Base-by-base conservation (phyloP, 1,140 invertebrate genomes). In the Anastatus disparis region DNA sequence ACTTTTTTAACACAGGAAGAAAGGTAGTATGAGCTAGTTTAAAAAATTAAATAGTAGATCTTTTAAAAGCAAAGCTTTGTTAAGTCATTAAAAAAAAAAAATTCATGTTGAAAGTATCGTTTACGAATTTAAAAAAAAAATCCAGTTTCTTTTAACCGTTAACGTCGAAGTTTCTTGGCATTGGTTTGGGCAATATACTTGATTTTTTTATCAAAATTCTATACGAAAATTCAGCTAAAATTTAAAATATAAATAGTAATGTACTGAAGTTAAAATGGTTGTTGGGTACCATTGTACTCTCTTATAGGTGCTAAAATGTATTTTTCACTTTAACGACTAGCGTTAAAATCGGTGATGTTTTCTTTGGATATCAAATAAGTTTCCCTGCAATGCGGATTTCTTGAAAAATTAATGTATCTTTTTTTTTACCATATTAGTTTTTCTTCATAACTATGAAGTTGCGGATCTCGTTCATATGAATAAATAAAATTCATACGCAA, bases 131-230 rank as follows among this genome's bases (percentile, higher is more conserved):
- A 22, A 40, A 42, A 58, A 42, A 24, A 24, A 26, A 13, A 7
- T 3, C 8, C 22, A 27, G 12, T 52, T 26, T 26, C 26, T 22
- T 10, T 26, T 24, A 35, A 35, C 31, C 3, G 7, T 20, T n/a
- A n/a, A n/a, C n/a, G n/a, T 12, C n/a, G 17, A 58, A 42, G n/a
- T 42, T 58, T 42, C 35, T 20, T 58, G 35, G 55, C 35, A 58
- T 40, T 17, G 20, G n/a, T 58, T n/a, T 42, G 40, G 12, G 20
- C 2, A 40, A 42, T 26, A 42, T 10, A 58, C 22, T 40, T 42
- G 55, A 58, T 58, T 58, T 58, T n/a, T n/a, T 42, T 35, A 58
- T 58, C 35, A 31, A 58, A 58, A 58, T 58, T n/a, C 55, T 40
- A 35, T 15, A 56, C 7, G 12, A 55, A 26, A 22, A 40, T 42